Evolutionary conservation across 2,113 vertebrate species (phyloP).

Genomic region (Sander lucioperca): DNA sequence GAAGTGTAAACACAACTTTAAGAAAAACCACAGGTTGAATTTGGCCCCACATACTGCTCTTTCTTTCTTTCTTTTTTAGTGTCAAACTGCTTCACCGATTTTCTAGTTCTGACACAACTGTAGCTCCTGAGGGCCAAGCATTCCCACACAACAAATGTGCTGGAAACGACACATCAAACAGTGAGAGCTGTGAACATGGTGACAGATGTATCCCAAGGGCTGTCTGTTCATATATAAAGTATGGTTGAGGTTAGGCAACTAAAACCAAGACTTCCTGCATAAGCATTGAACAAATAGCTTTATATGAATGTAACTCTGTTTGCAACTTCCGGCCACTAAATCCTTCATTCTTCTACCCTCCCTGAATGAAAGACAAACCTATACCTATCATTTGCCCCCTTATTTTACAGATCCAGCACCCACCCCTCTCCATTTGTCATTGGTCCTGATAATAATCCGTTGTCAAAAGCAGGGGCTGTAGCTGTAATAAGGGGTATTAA

Average conservation of each 20-base stretch:
- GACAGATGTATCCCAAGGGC: neutral
- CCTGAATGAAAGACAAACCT: constrained; percentile 33
- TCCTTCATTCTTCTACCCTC: neutral
- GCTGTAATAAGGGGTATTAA: constrained; percentile 74
- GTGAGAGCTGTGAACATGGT: constrained; percentile 6
- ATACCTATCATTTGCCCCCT: constrained; percentile 39
- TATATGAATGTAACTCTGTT: neutral
- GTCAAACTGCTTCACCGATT: constrained; percentile 5
- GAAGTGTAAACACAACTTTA: constrained; percentile 31
- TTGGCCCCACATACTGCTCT: neutral
- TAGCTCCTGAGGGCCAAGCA: constrained; percentile 17
- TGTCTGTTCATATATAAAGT: neutral
- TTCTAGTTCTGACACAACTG: constrained; percentile 17
- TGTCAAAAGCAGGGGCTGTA: constrained; percentile 61
- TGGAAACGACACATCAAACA: constrained; percentile 6
- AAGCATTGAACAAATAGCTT: neutral
- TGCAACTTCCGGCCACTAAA: constrained; percentile 8
- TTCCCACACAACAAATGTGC: constrained; percentile 22
- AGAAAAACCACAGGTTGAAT: constrained; percentile 17
- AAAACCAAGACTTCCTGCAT: neutral
- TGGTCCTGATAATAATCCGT: constrained; percentile 59
- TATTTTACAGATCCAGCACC: constrained; percentile 32
- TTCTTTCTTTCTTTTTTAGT: neutral
- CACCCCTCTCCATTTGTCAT: constrained; percentile 32
- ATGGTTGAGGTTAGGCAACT: neutral